Evolutionary conservation across 2,797 vertebrate species (phyloP), one percentile per base, ranked within the genome.

Genomic region (Microctenopoma lineatum): DNA sequence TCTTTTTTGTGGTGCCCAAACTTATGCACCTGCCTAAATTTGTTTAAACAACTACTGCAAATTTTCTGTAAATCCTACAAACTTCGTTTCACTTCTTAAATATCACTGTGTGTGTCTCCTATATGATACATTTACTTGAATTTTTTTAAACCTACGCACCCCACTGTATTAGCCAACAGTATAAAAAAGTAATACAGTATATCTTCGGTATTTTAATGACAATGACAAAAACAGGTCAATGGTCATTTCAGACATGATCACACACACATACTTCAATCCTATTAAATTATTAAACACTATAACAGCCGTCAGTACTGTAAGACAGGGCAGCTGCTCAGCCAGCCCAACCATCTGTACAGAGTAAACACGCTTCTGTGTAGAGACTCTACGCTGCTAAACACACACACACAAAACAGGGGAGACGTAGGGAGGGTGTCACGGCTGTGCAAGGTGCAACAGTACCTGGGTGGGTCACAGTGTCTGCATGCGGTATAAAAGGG

Each of bases 381-480:
- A 59, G 34, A 62, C 27, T n/a, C 6, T 50, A 12, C 11, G 45
- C 27, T 10, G 3, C 45, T 47, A n/a, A 18, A 45, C n/a, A 44
- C 7, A 45, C 16, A 42, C 6, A 45, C 16, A 45, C 6, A 45
- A 7, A 45, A 3, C 7, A 45, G 7, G n/a, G 12, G 18, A 12
- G 34, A 66, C n/a, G 3, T 34, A 59, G 53, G 32, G 16, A 48
- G 36, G 39, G 44, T 14, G 38, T 68, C 7, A 15, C 34, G 55
- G 55, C 59, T 69, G 32, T 56, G 34, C 81, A 60, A 75, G 41
- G 56, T 83, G 55, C 54, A 84, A 90, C 79, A 79, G 83, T 90
- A 92, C 88, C 90, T 93, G 84, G 56, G 83, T 71, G 75, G 79
- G 78, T 92, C 90, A 89, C 75, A 10, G 59, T 87, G 87, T 87